Base-by-base conservation (phyloP, 2,113 vertebrate species). In the Amphilophus citrinellus region DNA sequence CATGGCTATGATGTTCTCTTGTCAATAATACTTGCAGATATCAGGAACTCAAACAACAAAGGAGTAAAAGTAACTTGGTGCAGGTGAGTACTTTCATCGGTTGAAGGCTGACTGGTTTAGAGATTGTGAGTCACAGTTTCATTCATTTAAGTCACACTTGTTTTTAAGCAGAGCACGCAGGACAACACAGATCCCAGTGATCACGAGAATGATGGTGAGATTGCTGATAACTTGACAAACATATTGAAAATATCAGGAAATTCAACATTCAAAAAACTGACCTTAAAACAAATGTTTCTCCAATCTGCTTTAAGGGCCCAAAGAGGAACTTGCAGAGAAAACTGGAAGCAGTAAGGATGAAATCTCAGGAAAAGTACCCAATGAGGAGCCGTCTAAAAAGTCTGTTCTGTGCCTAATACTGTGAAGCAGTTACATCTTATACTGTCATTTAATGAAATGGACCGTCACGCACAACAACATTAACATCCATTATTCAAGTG, bases 351-450 rank as follows among this genome's bases (percentile, higher is more conserved):
- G 11, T 1, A 65, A 82, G 22, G 80, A 47, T 24, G 18, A 77
- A 1, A 13, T 82, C 18, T 18, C 61, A 58, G 79, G 8, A 57
- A 77, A 78, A 37, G 6, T 22, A 24, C 3, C 56, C 50, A 44
- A 27, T 42, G 47, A 18, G 66, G n/a, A 76, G 10, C 47, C 6
- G 35, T 65, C 85, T 27, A 93, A 91, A 85, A 94, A 90, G 73
- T 96, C 95, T 7, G 79, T 17, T 20, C 79, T 93, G 53, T 96
- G 96, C 62, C 37, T 89, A 71, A 6, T 96, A 61, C 87, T 96
- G 39, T 96, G 85, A 93, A 35, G 13, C 8, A 4, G 2, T 50
- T 18, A n/a, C n/a, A 18, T 15, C 10, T 66, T 53, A 14, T 32
- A 35, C 17, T 61, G 39, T 81, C n/a, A 7, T 30, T 62, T 24